Base-by-base conservation (phyloP, 1,140 invertebrate species). In the Magallana angulata region DNA sequence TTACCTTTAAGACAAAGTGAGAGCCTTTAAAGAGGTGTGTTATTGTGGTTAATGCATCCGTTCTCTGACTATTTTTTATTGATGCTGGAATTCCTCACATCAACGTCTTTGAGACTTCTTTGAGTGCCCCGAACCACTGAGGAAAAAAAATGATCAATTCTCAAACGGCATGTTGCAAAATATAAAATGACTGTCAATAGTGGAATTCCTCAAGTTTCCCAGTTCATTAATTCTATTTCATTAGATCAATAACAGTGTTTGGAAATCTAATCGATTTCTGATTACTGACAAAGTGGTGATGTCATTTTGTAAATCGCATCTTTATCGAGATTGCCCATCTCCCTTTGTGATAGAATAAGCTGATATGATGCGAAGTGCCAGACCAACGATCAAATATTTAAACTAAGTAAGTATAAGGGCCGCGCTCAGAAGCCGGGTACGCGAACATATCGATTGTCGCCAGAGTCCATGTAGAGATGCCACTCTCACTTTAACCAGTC, bases 211-310 rank as follows among this genome's bases (percentile, higher is more conserved):
- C 24, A 76, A 76, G 24, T 76, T 36, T 30, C 24, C 68, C 7
- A 18, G 12, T 7, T 7, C 18, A 76, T 76, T 36, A 30, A 30
- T 76, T 76, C 68, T 76, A 30, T 76, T 76, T 76, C 68, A 76
- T 76, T 76, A 30, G 68, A 76, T 76, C 68, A 24, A 76, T 76
- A 76, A 76, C 12, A 36, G 18, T 76, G 68, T 76, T 76, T 76
- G 68, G 18, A 36, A 76, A 30, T 24, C 68, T 76, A 76, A 76
- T 76, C 68, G 68, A 76, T 76, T 76, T 18, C 24, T 76, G 68
- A 76, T 76, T 76, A 76, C 60, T 62, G 60, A 12, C n/a, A 62
- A 62, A 62, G 60, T 62, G 68, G 18, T 76, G 68, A 76, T 30
- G 24, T 24, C 24, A 76, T 76, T 48, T 76, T 76, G 68, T 24